phyloP scores from a whole-genome alignment of 2,797 vertebrate genomes.

The Centroberyx gerrardi region DNA sequence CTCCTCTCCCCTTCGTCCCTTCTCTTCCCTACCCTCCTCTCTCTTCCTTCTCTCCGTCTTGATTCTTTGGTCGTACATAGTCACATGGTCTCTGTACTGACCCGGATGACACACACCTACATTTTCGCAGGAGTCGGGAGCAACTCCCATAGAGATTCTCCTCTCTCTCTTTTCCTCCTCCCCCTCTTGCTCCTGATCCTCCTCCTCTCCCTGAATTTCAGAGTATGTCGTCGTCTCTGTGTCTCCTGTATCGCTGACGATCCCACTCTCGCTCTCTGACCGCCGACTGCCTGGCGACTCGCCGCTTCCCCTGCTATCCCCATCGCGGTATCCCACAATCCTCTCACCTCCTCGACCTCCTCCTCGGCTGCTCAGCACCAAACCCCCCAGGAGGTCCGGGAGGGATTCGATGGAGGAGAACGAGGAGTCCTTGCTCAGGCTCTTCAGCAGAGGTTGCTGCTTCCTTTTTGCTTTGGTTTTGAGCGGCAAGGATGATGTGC shows the following conservation, averaged over 20 bases:
- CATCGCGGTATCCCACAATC: background rate
- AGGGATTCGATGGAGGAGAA: constrained; percentile 94
- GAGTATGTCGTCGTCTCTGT: constrained; percentile 88
- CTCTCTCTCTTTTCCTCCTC: constrained; percentile 8
- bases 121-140: too few species aligned
- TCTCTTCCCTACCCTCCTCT: constrained; percentile 32
- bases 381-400: constrained; percentile 89
- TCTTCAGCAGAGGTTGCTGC: constrained; percentile 87
- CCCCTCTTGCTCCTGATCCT: constrained; percentile 48
- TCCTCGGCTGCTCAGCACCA: constrained; percentile 44
- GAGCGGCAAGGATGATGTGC: constrained; percentile 52
- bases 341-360: constrained; percentile 10
- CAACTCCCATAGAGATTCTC: background rate
- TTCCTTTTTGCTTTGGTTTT: constrained; percentile 70
- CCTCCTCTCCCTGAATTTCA: constrained; percentile 84
- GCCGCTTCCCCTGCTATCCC: constrained; percentile 71
- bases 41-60: constrained; percentile 6
- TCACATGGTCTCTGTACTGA: background rate
- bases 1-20: constrained; percentile 48
- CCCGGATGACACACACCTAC: too few species aligned
- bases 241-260: constrained; percentile 92
- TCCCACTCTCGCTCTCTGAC: constrained; percentile 95
- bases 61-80: background rate
- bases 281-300: constrained; percentile 80
- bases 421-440: constrained; percentile 92